Evolutionary conservation across 2,797 vertebrate species (phyloP).

Genomic region (Anas flavirostris): DNA sequence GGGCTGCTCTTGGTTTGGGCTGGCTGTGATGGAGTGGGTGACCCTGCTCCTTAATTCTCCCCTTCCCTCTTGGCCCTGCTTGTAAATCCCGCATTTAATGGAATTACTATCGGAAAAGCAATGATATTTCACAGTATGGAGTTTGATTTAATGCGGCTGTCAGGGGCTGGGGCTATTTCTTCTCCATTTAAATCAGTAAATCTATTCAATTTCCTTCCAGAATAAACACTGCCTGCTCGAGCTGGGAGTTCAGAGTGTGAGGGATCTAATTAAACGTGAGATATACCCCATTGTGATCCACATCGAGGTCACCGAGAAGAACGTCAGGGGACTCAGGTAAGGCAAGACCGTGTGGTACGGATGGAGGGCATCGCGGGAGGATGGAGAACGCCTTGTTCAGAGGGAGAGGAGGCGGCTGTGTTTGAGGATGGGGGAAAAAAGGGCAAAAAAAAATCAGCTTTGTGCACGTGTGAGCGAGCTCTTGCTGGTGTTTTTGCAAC

Average conservation of each 20-base stretch:
- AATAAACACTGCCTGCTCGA: constrained; percentile 82
- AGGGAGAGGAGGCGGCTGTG: background rate
- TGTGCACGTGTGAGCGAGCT: rapidly evolving
- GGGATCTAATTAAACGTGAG: constrained; percentile 78
- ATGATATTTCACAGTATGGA: constrained; percentile 62
- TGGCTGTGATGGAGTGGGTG: constrained; percentile 24
- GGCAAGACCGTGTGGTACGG: background rate
- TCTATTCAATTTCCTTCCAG: constrained; percentile 72
- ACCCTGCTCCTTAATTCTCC: constrained; percentile 41
- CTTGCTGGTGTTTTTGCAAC: background rate
- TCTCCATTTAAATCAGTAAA: constrained; percentile 73
- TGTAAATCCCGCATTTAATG: constrained; percentile 67
- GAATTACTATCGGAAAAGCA: constrained; percentile 75
- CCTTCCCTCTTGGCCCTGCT: constrained; percentile 18
- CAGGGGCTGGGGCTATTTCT: constrained; percentile 63
- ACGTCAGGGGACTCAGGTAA: constrained; percentile 79
- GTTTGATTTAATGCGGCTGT: constrained; percentile 72
- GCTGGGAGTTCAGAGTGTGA: constrained; percentile 76
- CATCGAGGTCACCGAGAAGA: constrained; percentile 81
- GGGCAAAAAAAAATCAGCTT: background rate
- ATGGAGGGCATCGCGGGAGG: rapidly evolving
- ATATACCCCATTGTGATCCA: constrained; percentile 83
- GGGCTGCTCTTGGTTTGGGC: background rate
- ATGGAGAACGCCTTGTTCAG: background rate
- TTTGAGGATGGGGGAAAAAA: background rate